Percentiles rank a stretch among this genome's conserved stretches.
phyloP scores from a whole-genome alignment of 2,797 vertebrate species.

The Busarellus nigricollis region DNA sequence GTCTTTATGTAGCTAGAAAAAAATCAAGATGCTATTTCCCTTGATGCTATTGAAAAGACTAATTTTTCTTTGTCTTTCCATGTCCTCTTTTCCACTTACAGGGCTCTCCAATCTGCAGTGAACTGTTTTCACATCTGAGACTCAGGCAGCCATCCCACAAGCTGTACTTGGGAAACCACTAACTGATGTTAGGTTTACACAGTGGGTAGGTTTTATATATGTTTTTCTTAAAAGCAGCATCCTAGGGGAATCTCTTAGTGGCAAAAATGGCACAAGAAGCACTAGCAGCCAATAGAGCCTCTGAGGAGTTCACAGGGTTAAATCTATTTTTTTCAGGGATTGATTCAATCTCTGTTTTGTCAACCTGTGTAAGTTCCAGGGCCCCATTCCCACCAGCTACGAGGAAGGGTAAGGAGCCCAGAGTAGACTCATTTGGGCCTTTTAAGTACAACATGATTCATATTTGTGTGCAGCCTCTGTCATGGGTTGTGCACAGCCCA shows the following conservation, averaged over 20 bases:
- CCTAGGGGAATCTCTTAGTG: not conserved
- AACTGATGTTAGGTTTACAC: constrained; percentile 45
- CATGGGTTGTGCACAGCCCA: not conserved
- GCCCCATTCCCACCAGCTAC: not conserved
- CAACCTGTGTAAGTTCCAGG: not conserved
- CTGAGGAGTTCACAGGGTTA: constrained; percentile 23
- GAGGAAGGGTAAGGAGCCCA: not conserved
- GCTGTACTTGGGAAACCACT: constrained; percentile 2
- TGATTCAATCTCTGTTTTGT: constrained; percentile 46
- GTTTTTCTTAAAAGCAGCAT: constrained; percentile 46
- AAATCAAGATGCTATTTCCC: not conserved
- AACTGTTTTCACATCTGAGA: not conserved
- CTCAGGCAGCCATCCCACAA: not conserved
- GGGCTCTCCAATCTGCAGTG: not conserved
- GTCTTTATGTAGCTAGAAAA: not conserved
- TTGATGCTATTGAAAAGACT: not conserved
- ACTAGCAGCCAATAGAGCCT: not conserved
- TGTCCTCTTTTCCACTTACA: not conserved
- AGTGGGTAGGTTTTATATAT: constrained; percentile 37
- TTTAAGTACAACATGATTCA: constrained; percentile 3
- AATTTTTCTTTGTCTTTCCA: not conserved
- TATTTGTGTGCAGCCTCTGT: constrained; percentile 1
- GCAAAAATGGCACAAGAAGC: not conserved
- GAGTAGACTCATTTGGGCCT: not conserved
- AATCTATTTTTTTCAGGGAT: constrained; percentile 32